phyloP scores from a whole-genome alignment of 2,888 invertebrate species.

The Polymixis lichenea region DNA sequence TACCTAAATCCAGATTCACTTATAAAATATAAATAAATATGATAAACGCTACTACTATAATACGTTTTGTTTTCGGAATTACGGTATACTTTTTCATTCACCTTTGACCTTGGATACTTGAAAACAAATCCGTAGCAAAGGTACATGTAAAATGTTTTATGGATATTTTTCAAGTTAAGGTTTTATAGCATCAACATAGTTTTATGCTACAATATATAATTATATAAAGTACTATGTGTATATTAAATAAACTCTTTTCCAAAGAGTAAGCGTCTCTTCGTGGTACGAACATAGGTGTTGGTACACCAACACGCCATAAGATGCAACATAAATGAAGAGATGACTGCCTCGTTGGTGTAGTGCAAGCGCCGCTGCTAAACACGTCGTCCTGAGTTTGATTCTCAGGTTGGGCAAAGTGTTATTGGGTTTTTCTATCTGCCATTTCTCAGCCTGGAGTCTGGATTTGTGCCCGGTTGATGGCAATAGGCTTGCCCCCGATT shows the following conservation, averaged over 20 bases:
- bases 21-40: constrained; percentile 1
- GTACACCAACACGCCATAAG: background rate
- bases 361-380: too few relatives aligned
- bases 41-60: background rate
- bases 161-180: constrained; percentile 2
- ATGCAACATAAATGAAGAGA: background rate
- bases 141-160: background rate
- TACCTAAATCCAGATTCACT: background rate
- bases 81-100: constrained; percentile 37
- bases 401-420: too few relatives aligned
- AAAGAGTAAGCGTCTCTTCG: background rate
- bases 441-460: too few relatives aligned
- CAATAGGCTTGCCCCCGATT: too few relatives aligned
- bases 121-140: constrained; percentile 23
- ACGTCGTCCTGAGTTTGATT: too few relatives aligned
- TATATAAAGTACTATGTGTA: background rate
- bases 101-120: constrained; percentile 37
- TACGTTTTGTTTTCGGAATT: constrained; percentile 20
- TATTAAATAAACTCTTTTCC: background rate
- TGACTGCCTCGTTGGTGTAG: too few relatives aligned
- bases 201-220: constrained; percentile 1
- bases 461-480: too few relatives aligned
- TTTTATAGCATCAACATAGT: background rate
- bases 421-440: too few relatives aligned
- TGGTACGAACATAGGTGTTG: background rate